Evolutionary conservation across 2,797 vertebrate species (phyloP).

Genomic region (Nyctalus aviator): DNA sequence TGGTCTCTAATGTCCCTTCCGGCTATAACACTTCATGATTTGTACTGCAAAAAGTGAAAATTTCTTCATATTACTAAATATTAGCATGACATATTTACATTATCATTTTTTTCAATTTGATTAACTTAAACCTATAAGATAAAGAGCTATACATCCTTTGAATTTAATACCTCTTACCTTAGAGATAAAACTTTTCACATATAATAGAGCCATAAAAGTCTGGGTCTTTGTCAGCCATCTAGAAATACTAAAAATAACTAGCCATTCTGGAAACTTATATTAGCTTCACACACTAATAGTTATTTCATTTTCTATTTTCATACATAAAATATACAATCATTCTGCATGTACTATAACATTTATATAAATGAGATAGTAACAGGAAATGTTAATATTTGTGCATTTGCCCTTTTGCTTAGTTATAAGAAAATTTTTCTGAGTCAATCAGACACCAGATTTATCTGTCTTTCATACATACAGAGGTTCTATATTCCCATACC

Average conservation of each 20-base stretch:
- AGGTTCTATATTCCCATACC: not conserved
- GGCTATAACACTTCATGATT: slow-evolving; percentile 41
- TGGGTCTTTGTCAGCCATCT: not conserved
- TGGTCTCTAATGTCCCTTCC: slow-evolving; percentile 37
- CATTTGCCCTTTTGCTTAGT: not conserved
- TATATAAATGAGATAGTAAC: not conserved
- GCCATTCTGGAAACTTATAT: not conserved
- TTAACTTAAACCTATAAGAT: not conserved
- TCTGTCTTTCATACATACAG: not conserved
- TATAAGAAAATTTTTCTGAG: not conserved
- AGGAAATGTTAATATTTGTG: slow-evolving; percentile 28
- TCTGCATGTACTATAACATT: not conserved
- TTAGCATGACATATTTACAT: not conserved
- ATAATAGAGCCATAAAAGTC: not conserved
- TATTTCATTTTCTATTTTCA: slow-evolving; percentile 26
- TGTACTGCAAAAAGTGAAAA: not conserved
- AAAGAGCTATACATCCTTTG: not conserved
- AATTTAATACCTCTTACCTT: not conserved
- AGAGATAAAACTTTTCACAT: slow-evolving; percentile 2
- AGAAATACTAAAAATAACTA: slow-evolving; percentile 7
- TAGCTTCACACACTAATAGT: not conserved
- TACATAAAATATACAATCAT: not conserved
- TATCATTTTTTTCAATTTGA: slow-evolving; percentile 43
- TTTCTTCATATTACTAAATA: slow-evolving; percentile 60
- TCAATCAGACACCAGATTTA: not conserved